phyloP scores from a whole-genome alignment of 2,888 invertebrate species.

The Acanthosepion lycidas region DNA sequence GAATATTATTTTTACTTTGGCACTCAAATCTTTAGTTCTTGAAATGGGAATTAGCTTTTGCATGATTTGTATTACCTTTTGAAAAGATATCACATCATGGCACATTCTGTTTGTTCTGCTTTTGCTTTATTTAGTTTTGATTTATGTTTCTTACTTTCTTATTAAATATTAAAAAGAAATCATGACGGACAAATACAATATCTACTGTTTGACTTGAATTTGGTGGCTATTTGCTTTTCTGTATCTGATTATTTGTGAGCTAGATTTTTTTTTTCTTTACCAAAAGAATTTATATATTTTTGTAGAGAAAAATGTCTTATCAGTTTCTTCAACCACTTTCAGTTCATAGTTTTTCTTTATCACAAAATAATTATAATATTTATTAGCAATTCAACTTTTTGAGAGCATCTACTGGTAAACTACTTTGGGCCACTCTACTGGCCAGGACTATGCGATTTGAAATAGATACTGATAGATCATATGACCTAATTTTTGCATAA shows the following conservation, averaged over 20 bases:
- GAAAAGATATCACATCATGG: background rate
- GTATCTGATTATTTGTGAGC: background rate
- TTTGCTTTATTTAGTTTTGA: background rate
- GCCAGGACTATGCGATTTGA: no score
- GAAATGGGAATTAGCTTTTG: background rate
- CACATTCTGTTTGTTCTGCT: background rate
- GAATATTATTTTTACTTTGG: background rate
- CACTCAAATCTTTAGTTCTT: background rate
- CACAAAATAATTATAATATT: no score
- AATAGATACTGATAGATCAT: no score
- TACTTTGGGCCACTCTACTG: no score
- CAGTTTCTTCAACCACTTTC: no score
- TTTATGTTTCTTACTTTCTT: background rate
- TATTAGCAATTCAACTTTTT: no score
- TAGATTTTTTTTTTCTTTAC: no score
- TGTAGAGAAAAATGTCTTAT: no score
- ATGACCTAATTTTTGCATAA: no score
- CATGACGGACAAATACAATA: background rate
- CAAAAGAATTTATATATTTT: no score
- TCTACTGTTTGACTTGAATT: background rate
- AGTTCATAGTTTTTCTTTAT: no score
- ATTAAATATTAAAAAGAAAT: background rate
- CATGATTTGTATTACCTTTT: background rate
- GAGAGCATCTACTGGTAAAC: no score
- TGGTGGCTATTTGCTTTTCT: background rate